Evolutionary conservation across 30 jellyfish, hydroid and myxozoan genomes (phyloP).

Genomic region (Phacellophora camtschatica): DNA sequence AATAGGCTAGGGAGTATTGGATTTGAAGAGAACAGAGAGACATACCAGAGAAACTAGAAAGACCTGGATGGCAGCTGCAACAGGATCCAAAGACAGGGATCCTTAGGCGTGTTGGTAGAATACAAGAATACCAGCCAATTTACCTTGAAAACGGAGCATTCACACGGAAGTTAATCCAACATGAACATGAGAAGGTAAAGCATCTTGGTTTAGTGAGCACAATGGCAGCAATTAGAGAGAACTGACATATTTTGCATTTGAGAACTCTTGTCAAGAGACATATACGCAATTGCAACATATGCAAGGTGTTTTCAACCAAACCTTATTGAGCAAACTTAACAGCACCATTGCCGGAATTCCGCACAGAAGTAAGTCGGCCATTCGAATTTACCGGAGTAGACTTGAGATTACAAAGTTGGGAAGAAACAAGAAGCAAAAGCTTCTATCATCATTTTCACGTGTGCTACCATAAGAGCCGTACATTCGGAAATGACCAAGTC

Average conservation of each 20-base stretch:
- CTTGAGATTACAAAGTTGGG: constrained; percentile 15
- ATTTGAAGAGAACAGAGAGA: constrained; percentile 18
- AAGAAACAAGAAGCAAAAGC: constrained; percentile 43
- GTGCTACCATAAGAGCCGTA: constrained; percentile 54
- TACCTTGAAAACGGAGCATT: constrained; percentile 34
- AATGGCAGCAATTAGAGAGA: constrained; percentile 60
- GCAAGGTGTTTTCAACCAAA: constrained; percentile 54
- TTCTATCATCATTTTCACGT: constrained; percentile 26
- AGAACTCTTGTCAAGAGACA: constrained; percentile 24
- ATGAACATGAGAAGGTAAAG: constrained; percentile 37
- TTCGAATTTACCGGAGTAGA: constrained; percentile 44
- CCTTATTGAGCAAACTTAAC: constrained; percentile 18
- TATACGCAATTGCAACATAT: constrained; percentile 20
- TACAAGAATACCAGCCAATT: constrained; percentile 39
- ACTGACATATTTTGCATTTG: constrained; percentile 1
- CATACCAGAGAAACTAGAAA: background rate
- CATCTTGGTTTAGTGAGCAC: constrained; percentile 41
- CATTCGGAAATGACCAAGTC: constrained; percentile 46
- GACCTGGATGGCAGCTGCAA: constrained; percentile 46
- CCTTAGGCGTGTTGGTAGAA: constrained; percentile 22
- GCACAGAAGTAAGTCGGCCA: constrained; percentile 28
- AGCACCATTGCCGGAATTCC: constrained; percentile 34
- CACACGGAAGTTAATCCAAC: constrained; percentile 18
- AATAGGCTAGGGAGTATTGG: constrained; percentile 20
- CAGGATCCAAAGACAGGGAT: constrained; percentile 34